A percentile compares a stretch with the other conserved stretches of the same genome.
These are phyloP conservation scores for Athene noctua DNA, from an alignment of 2,113 vertebrate species.

Conservation along the genomic window DNA sequence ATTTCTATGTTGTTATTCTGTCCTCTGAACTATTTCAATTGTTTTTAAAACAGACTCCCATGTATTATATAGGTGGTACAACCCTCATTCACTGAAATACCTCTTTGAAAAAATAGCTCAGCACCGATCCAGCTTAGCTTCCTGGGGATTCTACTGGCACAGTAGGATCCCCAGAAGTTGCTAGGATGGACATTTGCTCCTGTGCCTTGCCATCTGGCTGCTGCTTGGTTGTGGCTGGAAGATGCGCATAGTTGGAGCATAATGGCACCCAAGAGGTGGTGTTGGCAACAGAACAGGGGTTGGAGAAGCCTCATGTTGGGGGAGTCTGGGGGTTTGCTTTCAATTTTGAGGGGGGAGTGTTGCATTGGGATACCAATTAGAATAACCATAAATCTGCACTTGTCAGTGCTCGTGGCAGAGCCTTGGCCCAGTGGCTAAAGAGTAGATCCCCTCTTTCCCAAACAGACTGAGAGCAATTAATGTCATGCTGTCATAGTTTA, in stretches of 20 bases:
- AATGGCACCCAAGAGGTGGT: background rate
- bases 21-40: background rate
- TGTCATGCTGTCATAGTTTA: background rate
- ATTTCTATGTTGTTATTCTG: background rate
- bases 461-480: background rate
- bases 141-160: background rate
- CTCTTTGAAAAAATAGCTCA: background rate
- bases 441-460: background rate
- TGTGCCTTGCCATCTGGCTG: background rate
- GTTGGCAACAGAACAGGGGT: background rate
- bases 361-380: background rate
- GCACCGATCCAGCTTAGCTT: background rate
- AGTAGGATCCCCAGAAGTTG: background rate
- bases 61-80: background rate
- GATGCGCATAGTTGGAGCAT: background rate
- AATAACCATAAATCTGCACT: background rate
- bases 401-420: background rate
- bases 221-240: background rate
- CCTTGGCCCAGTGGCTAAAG: background rate
- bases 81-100: background rate
- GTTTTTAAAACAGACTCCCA: background rate
- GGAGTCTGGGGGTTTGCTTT: background rate
- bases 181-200: background rate
- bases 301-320: background rate
- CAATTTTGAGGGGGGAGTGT: background rate